Conservation (phyloP, 2,888 invertebrate genomes). For the Mimumesa dahlbomi region DNA sequence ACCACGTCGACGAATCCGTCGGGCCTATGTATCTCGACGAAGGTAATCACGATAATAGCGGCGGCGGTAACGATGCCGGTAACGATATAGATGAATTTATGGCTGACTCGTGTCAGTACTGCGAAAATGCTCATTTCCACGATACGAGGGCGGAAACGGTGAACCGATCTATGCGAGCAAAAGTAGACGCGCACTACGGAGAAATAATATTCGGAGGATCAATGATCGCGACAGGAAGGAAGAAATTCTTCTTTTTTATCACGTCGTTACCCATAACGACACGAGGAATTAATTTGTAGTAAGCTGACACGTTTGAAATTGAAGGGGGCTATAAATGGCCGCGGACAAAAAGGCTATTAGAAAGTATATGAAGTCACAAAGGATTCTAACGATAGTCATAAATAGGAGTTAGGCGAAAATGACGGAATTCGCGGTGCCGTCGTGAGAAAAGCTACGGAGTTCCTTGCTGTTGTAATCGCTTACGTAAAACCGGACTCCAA, state of each 20-base stretch:
- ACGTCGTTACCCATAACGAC: neutral
- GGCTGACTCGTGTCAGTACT: slow-evolving; percentile 2
- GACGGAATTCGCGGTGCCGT: neutral
- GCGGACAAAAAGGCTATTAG: slow-evolving; percentile 19
- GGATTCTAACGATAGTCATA: neutral
- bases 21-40: neutral
- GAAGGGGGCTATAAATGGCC: neutral
- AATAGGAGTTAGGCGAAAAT: slow-evolving; percentile 2
- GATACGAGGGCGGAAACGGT: neutral
- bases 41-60: slow-evolving; percentile 16
- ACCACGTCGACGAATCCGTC: neutral
- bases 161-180: no score
- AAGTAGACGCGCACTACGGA: neutral
- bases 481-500: no score
- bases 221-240: neutral
- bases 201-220: neutral
- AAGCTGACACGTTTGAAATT: slow-evolving; percentile 12
- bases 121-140: slow-evolving; percentile 4
- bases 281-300: slow-evolving; percentile 3
- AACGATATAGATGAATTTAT: slow-evolving; percentile 25
- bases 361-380: slow-evolving; percentile 3
- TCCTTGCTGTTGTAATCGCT: no score
- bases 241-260: no score
- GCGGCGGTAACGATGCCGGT: slow-evolving; percentile 1
- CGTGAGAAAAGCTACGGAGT: neutral